Conservation (phyloP, 2,888 invertebrate genomes). For the Podabrus alpinus region DNA sequence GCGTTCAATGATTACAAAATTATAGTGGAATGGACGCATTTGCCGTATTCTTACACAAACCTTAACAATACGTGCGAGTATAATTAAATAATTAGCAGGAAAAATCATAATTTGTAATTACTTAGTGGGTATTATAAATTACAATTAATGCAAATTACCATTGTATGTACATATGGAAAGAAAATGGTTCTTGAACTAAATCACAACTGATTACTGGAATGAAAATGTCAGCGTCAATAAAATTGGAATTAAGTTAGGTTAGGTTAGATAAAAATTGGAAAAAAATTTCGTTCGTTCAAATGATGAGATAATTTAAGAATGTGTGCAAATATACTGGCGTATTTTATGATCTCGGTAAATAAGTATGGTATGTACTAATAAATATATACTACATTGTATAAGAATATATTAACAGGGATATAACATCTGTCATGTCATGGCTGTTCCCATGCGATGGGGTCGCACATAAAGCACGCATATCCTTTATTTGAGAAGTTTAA, state of each 20-base stretch:
- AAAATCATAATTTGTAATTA: neutral
- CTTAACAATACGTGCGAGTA: neutral
- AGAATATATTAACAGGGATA: slow-evolving; percentile 22
- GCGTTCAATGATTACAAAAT: slow-evolving; percentile 8
- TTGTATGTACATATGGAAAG: neutral
- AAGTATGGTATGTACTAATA: neutral
- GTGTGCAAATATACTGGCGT: neutral
- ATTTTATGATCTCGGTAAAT: neutral
- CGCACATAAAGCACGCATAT: slow-evolving; percentile 39
- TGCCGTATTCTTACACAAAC: neutral
- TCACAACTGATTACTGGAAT: neutral
- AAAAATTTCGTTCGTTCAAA: neutral
- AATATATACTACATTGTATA: slow-evolving; percentile 10
- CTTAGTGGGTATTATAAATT: neutral
- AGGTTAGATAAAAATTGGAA: neutral
- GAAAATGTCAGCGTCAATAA: neutral
- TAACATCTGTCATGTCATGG: slow-evolving; percentile 41
- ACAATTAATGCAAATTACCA: neutral
- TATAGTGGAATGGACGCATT: slow-evolving; percentile 7
- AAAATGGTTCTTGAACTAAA: neutral
- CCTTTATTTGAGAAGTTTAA: slow-evolving; percentile 41
- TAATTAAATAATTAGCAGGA: neutral
- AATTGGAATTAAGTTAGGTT: neutral
- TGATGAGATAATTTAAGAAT: neutral
- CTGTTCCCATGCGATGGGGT: slow-evolving; percentile 42